phyloP scores from a whole-genome alignment of 2,797 vertebrate genomes.

The Anguilla anguilla region DNA sequence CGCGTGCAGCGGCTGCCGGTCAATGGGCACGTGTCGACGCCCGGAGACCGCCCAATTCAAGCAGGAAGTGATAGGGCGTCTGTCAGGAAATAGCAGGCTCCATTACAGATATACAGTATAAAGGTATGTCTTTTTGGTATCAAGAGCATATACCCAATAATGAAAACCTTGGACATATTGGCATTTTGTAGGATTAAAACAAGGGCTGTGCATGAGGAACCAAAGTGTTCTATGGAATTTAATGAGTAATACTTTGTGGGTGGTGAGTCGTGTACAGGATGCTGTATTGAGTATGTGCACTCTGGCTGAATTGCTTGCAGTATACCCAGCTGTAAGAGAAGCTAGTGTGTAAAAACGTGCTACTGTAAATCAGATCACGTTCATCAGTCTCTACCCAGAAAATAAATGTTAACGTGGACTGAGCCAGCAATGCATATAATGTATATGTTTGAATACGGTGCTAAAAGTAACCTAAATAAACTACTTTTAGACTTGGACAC shows the following conservation, averaged over 20 bases:
- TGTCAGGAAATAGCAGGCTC: neutral
- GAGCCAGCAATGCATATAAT: neutral
- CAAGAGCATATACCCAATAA: neutral
- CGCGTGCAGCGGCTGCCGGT: slow-evolving; percentile 27
- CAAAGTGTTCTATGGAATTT: neutral
- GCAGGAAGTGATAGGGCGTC: slow-evolving; percentile 22
- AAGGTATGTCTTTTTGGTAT: neutral
- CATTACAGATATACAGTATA: neutral
- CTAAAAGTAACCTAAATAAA: neutral
- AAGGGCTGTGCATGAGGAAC: neutral
- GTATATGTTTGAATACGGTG: neutral
- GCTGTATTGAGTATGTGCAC: too few species aligned
- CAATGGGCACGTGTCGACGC: neutral
- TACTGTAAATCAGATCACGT: neutral
- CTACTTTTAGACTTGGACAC: neutral
- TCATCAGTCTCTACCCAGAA: neutral
- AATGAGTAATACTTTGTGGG: neutral
- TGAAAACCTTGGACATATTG: neutral
- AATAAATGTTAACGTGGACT: neutral
- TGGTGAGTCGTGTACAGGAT: neutral
- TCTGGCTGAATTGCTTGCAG: too few species aligned
- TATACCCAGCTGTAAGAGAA: too few species aligned
- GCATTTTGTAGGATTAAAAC: neutral
- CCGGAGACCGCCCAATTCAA: slow-evolving; percentile 9
- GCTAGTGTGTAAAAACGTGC: neutral